A percentile compares a stretch with the other conserved stretches of the same genome.
These are phyloP conservation scores for Psittacara wagleri DNA, from an alignment of 2,113 vertebrate genomes.

Conservation along the genomic window DNA sequence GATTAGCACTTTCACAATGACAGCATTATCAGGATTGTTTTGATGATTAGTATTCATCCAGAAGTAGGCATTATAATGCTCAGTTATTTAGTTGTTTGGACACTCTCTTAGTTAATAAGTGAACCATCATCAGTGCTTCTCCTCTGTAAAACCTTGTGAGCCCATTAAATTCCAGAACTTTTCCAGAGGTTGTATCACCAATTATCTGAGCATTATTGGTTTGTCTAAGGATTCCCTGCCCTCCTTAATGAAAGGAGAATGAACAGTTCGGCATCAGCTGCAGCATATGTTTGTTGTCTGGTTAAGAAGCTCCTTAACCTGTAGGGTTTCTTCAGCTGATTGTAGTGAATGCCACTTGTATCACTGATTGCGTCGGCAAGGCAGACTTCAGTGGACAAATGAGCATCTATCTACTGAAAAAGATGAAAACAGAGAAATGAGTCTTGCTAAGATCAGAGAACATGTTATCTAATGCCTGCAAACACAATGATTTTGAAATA, in stretches of 20 bases:
- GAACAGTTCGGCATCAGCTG: neutral
- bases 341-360: neutral
- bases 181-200: neutral
- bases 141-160: neutral
- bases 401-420: neutral
- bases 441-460: neutral
- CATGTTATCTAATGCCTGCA: neutral
- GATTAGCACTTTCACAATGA: neutral
- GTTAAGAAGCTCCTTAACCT: neutral
- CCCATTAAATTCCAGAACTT: neutral
- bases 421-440: neutral
- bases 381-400: neutral
- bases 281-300: neutral
- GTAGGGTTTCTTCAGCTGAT: neutral
- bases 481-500: neutral
- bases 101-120: neutral
- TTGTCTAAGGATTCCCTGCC: neutral
- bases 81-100: neutral
- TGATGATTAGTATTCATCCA: constrained; percentile 1
- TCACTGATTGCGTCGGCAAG: neutral
- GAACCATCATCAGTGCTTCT: neutral
- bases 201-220: neutral
- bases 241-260: neutral
- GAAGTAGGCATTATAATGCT: constrained; percentile 7
- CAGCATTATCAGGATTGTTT: neutral